Base-by-base conservation (phyloP, 2,113 vertebrate species). In the Alethe castanea region DNA sequence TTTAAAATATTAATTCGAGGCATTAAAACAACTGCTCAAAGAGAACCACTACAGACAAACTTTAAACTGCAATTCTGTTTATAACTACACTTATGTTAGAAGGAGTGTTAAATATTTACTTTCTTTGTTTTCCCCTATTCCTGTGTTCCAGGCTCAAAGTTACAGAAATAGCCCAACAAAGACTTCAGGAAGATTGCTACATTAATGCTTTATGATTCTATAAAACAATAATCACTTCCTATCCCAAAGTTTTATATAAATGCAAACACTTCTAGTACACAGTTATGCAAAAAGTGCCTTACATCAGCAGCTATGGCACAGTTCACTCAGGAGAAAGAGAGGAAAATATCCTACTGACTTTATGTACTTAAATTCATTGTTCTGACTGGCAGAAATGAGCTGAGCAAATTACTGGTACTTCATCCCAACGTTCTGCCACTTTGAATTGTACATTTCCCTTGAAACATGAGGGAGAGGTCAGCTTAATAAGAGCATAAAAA, bases 351-450 rank as follows among this genome's bases (percentile, higher is more conserved):
- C 67, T 60, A 81, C 77, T 54, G 35, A 50, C 23, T 64, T 11
- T 17, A 47, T 35, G 36, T 28, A 53, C 25, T 88, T 60, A 35
- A 47, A 92, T 22, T 86, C 19, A 65, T 57, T 69, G 71, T 60
- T 88, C 86, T 72, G 80, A 90, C 86, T 83, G 80, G 56, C 53
- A 94, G 84, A 93, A 93, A 66, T 36, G 19, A 93, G 73, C 38
- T 71, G 87, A 81, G 57, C 57, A 78, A 81, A 81, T 79, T 74
- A 73, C 36, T 74, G 61, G 70, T 86, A 44, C 36, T 59, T 25
- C 73, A 52, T 20, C 0, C 1, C 52, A 81, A 93, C 87, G 87
- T 84, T 62, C 73, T 94, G 73, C 60, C 73, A 64, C 84, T 87
- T 64, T 56, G 61, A 81, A 64, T 54, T 54, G 38, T 29, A 40